Conservation (phyloP, 1,140 invertebrate species). For the Paralvinella palmiformis region DNA sequence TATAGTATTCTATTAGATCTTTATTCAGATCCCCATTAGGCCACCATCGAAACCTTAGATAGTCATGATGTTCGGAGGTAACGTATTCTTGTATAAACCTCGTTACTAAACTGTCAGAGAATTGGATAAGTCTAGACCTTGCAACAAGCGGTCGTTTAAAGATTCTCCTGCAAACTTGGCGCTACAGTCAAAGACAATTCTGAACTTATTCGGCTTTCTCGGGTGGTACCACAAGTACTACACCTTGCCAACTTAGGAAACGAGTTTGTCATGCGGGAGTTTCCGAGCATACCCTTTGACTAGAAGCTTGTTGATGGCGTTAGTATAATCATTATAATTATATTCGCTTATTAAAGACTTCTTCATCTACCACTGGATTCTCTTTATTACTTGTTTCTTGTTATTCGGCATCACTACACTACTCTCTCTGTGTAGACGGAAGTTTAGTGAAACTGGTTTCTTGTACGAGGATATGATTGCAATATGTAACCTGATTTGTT, state of each 20-base stretch:
- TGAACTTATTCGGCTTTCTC: slow-evolving; percentile 20
- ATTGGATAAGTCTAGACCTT: slow-evolving; percentile 24
- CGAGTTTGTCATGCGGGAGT: not conserved
- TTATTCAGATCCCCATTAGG: too few relatives aligned
- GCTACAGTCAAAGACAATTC: slow-evolving; percentile 25
- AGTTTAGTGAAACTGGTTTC: too few relatives aligned
- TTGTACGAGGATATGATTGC: too few relatives aligned
- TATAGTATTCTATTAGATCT: too few relatives aligned
- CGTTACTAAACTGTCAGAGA: too few relatives aligned
- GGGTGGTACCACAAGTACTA: slow-evolving; percentile 13
- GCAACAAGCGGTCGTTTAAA: slow-evolving; percentile 20
- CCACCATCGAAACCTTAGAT: too few relatives aligned
- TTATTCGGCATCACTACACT: not conserved
- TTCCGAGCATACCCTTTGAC: not conserved
- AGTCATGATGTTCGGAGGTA: too few relatives aligned
- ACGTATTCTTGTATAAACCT: too few relatives aligned
- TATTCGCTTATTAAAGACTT: not conserved
- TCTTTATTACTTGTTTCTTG: not conserved
- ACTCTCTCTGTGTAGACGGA: too few relatives aligned
- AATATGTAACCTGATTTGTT: too few relatives aligned
- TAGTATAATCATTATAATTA: not conserved
- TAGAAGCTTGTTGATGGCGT: not conserved
- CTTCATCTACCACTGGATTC: not conserved
- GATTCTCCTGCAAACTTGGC: slow-evolving; percentile 18
- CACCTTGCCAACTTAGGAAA: not conserved